Evolutionary conservation across 2,113 vertebrate genomes (phyloP), one percentile per base, ranked within the genome.

Genomic region (Circaetus gallicus): DNA sequence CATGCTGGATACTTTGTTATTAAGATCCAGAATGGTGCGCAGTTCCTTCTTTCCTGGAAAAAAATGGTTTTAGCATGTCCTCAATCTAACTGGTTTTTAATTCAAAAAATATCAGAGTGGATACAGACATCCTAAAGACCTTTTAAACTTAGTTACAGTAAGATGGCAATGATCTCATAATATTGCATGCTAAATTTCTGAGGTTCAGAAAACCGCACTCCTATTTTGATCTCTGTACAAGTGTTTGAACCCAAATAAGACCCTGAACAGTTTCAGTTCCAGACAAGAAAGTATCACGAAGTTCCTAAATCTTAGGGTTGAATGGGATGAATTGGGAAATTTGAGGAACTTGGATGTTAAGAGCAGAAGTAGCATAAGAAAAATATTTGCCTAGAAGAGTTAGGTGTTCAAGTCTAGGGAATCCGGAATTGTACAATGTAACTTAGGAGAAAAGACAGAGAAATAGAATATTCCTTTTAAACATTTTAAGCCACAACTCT

Each of bases 331-430:
- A 70, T 18, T 50, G 28, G 19, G 56, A 90, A 90, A 93, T 61
- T 25, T 74, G 31, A 83, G n/a, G 55, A 89, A 82, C 32, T 72
- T 85, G 73, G 18, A 93, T 86, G 40, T 6, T 61, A 49, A n/a
- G 36, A 82, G 24, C 40, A 77, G 58, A 86, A 85, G n/a, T 4
- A 61, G 61, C 71, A 21, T 22, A 82, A 71, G 63, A 90, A 88
- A 95, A 78, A 78, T 59, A 82, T 24, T 95, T 91, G 58, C 32
- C 70, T 84, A 77, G 73, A 88, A 90, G 47, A 95, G 78, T 83
- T 73, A 91, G 15, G 17, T 78, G 16, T 84, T 77, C 24, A 70
- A 52, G 26, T 61, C 20, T 55, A 62, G 43, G 36, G 28, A 95
- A 83, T 88, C 15, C 4, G 0, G 26, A 70, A 45, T 50, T 82